Evolutionary conservation across 2,888 invertebrate species (phyloP).

Genomic region (Melanostoma mellinum): DNA sequence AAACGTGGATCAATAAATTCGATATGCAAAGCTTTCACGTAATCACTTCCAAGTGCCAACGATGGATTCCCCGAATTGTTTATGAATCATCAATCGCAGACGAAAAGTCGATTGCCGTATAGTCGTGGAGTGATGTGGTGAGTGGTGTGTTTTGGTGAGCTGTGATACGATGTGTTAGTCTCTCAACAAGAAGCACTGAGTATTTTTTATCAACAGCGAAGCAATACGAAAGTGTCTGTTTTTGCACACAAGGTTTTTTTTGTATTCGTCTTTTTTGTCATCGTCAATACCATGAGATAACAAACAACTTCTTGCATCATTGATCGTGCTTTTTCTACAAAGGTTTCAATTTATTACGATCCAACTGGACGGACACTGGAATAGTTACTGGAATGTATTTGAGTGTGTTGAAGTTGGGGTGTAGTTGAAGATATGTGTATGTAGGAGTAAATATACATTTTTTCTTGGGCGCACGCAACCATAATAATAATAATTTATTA

Average conservation of each 20-base stretch:
- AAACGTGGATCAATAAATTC: conserved; percentile 41
- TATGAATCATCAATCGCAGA: conserved; percentile 42
- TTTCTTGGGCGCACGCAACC: background rate
- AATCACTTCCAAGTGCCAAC: conserved; percentile 42
- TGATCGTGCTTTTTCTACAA: conserved; percentile 50
- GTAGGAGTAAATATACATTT: background rate
- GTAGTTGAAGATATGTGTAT: background rate
- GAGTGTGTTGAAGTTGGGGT: conserved; percentile 20
- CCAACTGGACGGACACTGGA: conserved; percentile 14
- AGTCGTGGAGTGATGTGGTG: background rate
- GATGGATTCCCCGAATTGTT: conserved; percentile 65
- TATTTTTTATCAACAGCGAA: no score
- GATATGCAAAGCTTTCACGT: conserved; percentile 57
- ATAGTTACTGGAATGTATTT: background rate
- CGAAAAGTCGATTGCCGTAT: background rate
- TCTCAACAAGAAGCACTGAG: no score
- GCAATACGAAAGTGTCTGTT: no score
- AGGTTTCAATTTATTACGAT: conserved; percentile 26
- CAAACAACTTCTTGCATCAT: conserved; percentile 68
- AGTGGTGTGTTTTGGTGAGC: background rate
- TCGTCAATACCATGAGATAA: conserved; percentile 60
- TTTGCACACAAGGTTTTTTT: background rate
- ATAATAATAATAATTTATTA: no score
- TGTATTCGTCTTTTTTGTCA: conserved; percentile 1
- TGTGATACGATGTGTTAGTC: background rate